A percentile compares a stretch with the other conserved stretches of the same genome.
phyloP scores from a whole-genome alignment of 2,113 vertebrate species.

The Pygoscelis adeliae region DNA sequence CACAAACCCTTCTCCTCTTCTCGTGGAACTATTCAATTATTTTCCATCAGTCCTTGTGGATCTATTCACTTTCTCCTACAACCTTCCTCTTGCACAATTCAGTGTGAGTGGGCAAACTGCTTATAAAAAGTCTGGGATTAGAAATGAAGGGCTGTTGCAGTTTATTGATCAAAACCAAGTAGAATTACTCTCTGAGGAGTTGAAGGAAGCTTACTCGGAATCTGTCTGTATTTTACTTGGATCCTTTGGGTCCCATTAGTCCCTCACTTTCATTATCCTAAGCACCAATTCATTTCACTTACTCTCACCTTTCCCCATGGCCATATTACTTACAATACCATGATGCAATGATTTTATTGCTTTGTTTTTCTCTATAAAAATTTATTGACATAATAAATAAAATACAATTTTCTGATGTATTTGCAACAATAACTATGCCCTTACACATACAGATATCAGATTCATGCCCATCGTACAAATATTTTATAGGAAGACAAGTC shows the following conservation, averaged over 20 bases:
- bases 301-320: conserved; percentile 33
- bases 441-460: not conserved
- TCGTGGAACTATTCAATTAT: not conserved
- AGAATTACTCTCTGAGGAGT: conserved; percentile 22
- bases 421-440: not conserved
- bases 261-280: conserved; percentile 57
- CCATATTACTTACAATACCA: not conserved
- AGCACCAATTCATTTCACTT: conserved; percentile 62
- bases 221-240: not conserved
- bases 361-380: conserved; percentile 29
- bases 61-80: not conserved
- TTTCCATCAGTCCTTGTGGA: not conserved
- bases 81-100: not conserved
- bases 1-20: not conserved
- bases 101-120: not conserved
- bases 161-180: conserved; percentile 30
- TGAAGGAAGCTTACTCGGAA: not conserved
- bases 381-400: conserved; percentile 53
- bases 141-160: not conserved
- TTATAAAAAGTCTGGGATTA: conserved; percentile 23
- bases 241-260: conserved; percentile 28
- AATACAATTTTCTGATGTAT: not conserved
- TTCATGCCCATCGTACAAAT: not conserved
- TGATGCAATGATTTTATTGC: conserved; percentile 10
- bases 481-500: not conserved